These are phyloP conservation scores for Eristalinus aeneus DNA, from an alignment of 2,888 invertebrate species.

Conservation along the genomic window DNA sequence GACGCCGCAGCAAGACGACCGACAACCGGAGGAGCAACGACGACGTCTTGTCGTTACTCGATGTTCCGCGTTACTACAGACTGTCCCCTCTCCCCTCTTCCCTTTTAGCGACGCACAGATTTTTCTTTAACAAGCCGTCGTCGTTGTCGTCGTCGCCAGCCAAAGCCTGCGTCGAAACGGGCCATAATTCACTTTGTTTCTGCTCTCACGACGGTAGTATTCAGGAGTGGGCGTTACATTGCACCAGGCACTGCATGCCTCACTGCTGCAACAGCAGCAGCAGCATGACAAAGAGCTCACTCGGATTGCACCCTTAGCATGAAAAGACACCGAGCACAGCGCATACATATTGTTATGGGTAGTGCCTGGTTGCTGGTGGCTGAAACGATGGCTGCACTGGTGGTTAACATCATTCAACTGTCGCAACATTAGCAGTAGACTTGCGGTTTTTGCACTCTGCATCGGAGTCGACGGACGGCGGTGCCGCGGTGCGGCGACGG, in stretches of 20 bases:
- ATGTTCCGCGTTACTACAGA: slow-evolving; percentile 6
- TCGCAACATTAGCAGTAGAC: slow-evolving; percentile 69
- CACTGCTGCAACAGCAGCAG: background rate
- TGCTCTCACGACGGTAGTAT: slow-evolving; percentile 46
- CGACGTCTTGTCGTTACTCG: slow-evolving; percentile 1
- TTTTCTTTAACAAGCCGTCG: slow-evolving; percentile 18
- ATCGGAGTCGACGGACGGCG: slow-evolving; percentile 5
- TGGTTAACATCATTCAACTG: slow-evolving; percentile 66
- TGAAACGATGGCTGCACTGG: slow-evolving; percentile 44
- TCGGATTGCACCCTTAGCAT: slow-evolving; percentile 29
- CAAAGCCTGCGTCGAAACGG: slow-evolving; percentile 47
- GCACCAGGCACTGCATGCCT: background rate
- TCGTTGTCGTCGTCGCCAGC: slow-evolving; percentile 18
- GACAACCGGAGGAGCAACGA: slow-evolving; percentile 1
- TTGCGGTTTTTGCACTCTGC: slow-evolving; percentile 63
- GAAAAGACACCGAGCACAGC: slow-evolving; percentile 38
- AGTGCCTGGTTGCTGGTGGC: slow-evolving; percentile 21
- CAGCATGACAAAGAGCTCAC: slow-evolving; percentile 46
- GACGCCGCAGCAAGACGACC: slow-evolving; percentile 33
- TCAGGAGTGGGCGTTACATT: slow-evolving; percentile 31
- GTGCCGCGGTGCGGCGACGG: slow-evolving; percentile 4
- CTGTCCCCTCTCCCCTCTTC: background rate
- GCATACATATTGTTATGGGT: slow-evolving; percentile 56
- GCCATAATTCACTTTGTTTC: slow-evolving; percentile 66
- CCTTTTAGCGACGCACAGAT: background rate